Evolutionary conservation across 2,113 vertebrate genomes (phyloP), one percentile per base, ranked within the genome.

Genomic region (Ceratotherium simum): DNA sequence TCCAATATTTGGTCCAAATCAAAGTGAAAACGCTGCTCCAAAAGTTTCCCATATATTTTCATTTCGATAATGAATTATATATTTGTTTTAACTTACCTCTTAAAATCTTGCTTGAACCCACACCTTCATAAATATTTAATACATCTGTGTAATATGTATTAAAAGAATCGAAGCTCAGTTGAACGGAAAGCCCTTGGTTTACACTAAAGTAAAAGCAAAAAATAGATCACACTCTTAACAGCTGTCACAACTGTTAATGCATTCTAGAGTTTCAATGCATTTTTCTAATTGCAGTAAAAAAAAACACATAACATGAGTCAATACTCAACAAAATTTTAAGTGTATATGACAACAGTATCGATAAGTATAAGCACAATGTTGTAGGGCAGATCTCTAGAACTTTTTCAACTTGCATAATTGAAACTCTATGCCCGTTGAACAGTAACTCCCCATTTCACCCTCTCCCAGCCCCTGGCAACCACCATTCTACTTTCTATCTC

Each of bases 81-180:
- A 94, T 33, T 95, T 93, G 56, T 69, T 73, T 60, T 48, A 84
- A 58, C 98, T 98, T 98, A 99, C 99, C 99, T 98, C 98, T 99
- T 98, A 99, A 98, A 97, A 98, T 90, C 97, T 98, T 99, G 82
- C 58, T 97, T 98, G 98, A 51, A 97, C 99, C 98, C 88, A 97
- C 51, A 8, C 99, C 99, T 99, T 99, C 98, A 98, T 98, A 99
- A 97, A 99, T 98, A 54, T 82, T 62, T 94, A 99, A 82, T 13
- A 1, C 3, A 10, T 99, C 99, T 1, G 4, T 0, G 86, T 97
- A 98, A 36, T 12, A 20, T 33, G 97, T 98, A 46, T 98, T 91
- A 96, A 99, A 99, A 75, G 97, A 96, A 97, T 92, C 76, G 12
- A 99, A 99, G 85, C 97, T 98, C 92, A 99, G 36, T 97, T 99